Base-by-base conservation (phyloP, 2,888 invertebrate species). In the Chydorus sphaericus region DNA sequence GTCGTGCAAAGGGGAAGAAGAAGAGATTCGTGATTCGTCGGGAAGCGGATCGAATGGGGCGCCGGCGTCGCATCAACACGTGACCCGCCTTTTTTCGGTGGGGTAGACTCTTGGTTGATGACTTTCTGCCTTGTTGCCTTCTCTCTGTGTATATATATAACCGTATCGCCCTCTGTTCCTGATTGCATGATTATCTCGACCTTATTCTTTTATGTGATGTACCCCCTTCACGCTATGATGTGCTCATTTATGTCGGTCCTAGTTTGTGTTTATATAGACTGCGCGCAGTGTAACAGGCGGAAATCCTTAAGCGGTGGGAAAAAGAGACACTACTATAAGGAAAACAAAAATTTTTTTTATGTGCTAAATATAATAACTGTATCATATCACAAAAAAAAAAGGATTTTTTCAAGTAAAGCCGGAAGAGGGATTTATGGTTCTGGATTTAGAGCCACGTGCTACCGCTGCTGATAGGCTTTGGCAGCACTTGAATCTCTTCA, bases 201-300 rank as follows among this genome's bases (percentile, higher is more conserved):
- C 23, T 39, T 39, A 8, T 11, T n/a, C 44, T 14, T 44, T 44
- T 44, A 28, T 44, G 4, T 44, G 26, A 5, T 44, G 26, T 44
- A 39, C 26, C 20, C 44, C 44, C 44, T 44, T 44, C 44, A 44
- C 44, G 44, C 44, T 44, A 44, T 44, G 23, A 26, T 38, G 3
- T 20, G 38, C 38, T 38, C 33, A 20, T 38, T 44, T 44, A 11
- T 16, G 44, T 44, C 26, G 44, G 44, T 44, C 14, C 26, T 23
- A 23, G 44, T 44, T 26, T 23, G 44, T 28, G 44, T 11, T 20
- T 44, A 26, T 44, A 18, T n/a, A n/a, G n/a, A n/a, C n/a, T n/a
- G n/a, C n/a, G n/a, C n/a, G n/a, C n/a, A n/a, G n/a, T 14, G 44
- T 26, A 10, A 26, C 28, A 44, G 11, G 44, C 44, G 44, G 44